Evolutionary conservation across 2,113 vertebrate genomes (phyloP).

Genomic region (Bambusicola thoracicus): DNA sequence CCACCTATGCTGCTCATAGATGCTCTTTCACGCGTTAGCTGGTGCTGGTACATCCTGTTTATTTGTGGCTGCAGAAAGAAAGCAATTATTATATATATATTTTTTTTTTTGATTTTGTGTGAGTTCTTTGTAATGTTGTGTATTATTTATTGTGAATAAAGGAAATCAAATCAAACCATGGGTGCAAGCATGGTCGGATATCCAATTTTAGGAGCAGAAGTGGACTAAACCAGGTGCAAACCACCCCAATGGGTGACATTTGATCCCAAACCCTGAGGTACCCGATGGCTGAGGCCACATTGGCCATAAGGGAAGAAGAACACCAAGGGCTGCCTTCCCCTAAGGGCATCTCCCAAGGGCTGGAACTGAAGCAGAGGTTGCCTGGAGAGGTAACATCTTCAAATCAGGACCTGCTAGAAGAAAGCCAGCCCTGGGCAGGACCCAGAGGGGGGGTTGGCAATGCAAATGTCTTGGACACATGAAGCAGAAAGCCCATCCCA

Average conservation of each 20-base stretch:
- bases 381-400: background rate
- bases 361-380: background rate
- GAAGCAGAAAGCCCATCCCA: background rate
- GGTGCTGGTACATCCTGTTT: background rate
- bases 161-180: background rate
- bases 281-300: background rate
- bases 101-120: background rate
- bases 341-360: background rate
- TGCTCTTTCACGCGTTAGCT: slow-evolving; percentile 25
- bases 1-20: background rate
- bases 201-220: background rate
- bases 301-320: background rate
- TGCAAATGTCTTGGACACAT: too few species aligned
- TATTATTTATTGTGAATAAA: slow-evolving; percentile 75
- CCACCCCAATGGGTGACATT: background rate
- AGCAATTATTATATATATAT: background rate
- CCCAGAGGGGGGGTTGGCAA: background rate
- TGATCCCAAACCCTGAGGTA: background rate
- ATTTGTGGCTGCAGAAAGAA: background rate
- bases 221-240: background rate
- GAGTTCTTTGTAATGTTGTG: slow-evolving; percentile 45
- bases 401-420: background rate
- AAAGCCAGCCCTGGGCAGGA: background rate
- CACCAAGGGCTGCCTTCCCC: background rate
- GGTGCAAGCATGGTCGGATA: rapidly evolving